A percentile compares a stretch with the other conserved stretches of the same genome.
These are phyloP conservation scores for Anodontia alba DNA, from an alignment of 2,888 invertebrate species.

Conservation along the genomic window DNA sequence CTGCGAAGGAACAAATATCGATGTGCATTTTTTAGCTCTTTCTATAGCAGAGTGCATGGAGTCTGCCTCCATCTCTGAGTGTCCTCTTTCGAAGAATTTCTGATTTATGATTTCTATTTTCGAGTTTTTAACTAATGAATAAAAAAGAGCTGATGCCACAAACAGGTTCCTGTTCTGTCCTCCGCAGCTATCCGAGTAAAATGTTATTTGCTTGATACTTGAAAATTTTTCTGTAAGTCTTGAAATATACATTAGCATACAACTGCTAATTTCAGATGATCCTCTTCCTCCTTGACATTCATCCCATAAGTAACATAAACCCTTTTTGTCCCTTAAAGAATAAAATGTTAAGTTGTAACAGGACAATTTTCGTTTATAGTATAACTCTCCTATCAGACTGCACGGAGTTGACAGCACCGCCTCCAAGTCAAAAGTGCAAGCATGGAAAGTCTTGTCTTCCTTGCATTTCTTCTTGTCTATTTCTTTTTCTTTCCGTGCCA, in stretches of 20 bases:
- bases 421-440: constrained; percentile 34
- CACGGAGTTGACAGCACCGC: constrained; percentile 35
- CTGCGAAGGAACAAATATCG: constrained; percentile 45
- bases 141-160: constrained; percentile 36
- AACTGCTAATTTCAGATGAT: constrained; percentile 31
- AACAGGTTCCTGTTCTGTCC: constrained; percentile 54
- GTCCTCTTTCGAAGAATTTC: constrained; percentile 43
- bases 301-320: constrained; percentile 27
- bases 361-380: constrained; percentile 35
- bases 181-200: constrained; percentile 41
- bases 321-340: constrained; percentile 14
- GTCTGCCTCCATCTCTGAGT: constrained; percentile 55
- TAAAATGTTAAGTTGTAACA: constrained; percentile 44
- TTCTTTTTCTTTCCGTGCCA: not conserved
- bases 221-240: constrained; percentile 8
- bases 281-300: constrained; percentile 28
- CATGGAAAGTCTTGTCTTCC: not conserved
- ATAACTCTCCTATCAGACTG: constrained; percentile 30
- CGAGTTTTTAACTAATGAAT: not conserved
- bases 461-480: constrained; percentile 2
- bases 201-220: constrained; percentile 30
- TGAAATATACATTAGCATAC: constrained; percentile 1
- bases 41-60: constrained; percentile 47
- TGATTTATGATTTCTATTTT: constrained; percentile 26
- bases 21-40: constrained; percentile 31